phyloP scores from a whole-genome alignment of 2,888 invertebrate species.

The Aporophyla nigra region DNA sequence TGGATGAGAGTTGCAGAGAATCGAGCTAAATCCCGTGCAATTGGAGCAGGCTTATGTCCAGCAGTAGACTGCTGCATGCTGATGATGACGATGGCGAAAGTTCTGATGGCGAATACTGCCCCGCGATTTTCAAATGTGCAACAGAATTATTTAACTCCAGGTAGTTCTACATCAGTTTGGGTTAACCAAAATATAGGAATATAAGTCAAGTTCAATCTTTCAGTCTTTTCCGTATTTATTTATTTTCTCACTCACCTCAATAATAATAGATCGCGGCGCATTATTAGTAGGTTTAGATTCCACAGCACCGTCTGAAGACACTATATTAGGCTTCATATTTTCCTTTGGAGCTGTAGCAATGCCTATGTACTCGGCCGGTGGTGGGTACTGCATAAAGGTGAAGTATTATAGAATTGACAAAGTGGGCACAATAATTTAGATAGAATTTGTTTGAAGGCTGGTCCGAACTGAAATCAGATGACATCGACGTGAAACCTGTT shows the following conservation, averaged over 20 bases:
- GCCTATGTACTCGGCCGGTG: constrained; percentile 21
- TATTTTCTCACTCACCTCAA: constrained; percentile 18
- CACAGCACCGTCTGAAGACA: constrained; percentile 15
- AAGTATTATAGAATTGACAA: neutral
- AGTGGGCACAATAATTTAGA: neutral
- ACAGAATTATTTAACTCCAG: neutral
- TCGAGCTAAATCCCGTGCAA: too few species aligned
- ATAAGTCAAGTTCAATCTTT: neutral
- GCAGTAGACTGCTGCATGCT: too few species aligned
- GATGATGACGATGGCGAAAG: too few species aligned
- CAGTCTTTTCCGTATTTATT: neutral
- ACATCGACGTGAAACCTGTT: too few species aligned
- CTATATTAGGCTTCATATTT: constrained; percentile 14
- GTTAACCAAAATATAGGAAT: neutral
- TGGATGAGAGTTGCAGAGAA: too few species aligned
- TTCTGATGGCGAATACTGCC: neutral
- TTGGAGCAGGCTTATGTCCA: too few species aligned
- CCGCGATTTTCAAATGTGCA: neutral
- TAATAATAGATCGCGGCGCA: constrained; percentile 31
- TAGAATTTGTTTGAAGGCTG: neutral
- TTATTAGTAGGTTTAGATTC: constrained; percentile 21
- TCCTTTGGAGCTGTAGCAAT: constrained; percentile 5
- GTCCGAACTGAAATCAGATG: neutral
- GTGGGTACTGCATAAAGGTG: constrained; percentile 11
- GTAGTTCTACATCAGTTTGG: too few species aligned